Conservation (phyloP, 2,888 invertebrate species). For the Philopedon plagiatum region DNA sequence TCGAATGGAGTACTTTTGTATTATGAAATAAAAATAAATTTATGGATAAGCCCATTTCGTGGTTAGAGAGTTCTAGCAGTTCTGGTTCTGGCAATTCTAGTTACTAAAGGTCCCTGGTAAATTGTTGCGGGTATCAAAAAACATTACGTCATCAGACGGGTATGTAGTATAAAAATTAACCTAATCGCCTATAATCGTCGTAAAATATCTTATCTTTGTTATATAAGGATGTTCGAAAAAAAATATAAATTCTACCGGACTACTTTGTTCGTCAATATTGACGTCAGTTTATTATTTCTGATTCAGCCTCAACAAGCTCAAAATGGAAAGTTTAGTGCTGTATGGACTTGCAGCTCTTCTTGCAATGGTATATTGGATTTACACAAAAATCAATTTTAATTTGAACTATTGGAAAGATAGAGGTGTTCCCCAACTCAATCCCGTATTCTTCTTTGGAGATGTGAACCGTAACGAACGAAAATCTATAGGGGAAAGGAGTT, state of each 20-base stretch:
- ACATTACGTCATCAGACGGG: background rate
- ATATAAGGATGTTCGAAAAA: too few relatives aligned
- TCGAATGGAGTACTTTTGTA: too few relatives aligned
- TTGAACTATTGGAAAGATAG: slow-evolving; percentile 2
- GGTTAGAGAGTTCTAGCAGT: too few relatives aligned
- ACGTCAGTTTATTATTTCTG: too few relatives aligned
- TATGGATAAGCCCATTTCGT: too few relatives aligned
- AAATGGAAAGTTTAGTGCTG: background rate
- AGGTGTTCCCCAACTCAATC: slow-evolving; percentile 3
- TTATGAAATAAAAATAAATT: too few relatives aligned
- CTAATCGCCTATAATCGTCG: too few relatives aligned
- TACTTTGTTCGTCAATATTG: too few relatives aligned
- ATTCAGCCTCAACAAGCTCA: background rate
- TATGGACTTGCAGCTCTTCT: background rate
- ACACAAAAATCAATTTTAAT: slow-evolving; percentile 1
- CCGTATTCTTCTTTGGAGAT: slow-evolving; percentile 26
- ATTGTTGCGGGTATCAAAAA: background rate
- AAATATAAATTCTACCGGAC: too few relatives aligned
- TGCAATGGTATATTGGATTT: background rate
- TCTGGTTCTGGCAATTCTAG: background rate
- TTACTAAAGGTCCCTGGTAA: background rate
- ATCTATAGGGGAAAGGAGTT: background rate
- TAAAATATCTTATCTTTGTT: too few relatives aligned
- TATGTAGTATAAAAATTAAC: too few relatives aligned
- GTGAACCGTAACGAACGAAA: background rate